phyloP scores from a whole-genome alignment of 23 tunicate species.

The Oikopleura vanhoeffeni region DNA sequence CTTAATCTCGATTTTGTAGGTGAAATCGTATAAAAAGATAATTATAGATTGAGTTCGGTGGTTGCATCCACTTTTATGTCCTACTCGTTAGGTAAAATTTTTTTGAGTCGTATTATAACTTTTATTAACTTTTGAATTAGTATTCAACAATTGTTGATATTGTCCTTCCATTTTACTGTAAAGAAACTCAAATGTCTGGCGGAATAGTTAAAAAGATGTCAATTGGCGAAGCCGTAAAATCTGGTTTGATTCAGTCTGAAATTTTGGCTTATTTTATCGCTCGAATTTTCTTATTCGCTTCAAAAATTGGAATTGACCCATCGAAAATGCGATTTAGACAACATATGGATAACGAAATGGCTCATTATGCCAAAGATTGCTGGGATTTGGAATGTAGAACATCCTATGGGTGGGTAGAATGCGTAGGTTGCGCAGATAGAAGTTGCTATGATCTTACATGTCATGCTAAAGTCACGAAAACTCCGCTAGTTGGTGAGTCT shows the following conservation, averaged over 20 bases:
- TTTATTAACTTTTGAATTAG: too few relatives aligned
- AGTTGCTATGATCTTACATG: slow-evolving; percentile 73
- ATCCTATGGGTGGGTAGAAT: slow-evolving; percentile 90
- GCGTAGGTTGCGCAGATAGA: slow-evolving; percentile 96
- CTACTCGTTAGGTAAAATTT: too few relatives aligned
- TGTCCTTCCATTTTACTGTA: slow-evolving; percentile 36
- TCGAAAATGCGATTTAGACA: slow-evolving; percentile 57
- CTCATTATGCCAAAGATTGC: slow-evolving; percentile 93
- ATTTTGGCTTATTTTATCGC: slow-evolving; percentile 84
- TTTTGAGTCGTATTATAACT: too few relatives aligned
- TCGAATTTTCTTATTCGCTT: slow-evolving; percentile 50
- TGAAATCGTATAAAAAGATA: too few relatives aligned
- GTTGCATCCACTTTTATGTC: too few relatives aligned
- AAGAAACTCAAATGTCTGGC: slow-evolving; percentile 48
- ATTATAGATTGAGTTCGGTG: too few relatives aligned
- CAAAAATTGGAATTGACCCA: slow-evolving; percentile 65
- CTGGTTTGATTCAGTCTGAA: slow-evolving; percentile 33
- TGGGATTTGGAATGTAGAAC: slow-evolving; percentile 98
- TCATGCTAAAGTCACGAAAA: slow-evolving; percentile 70
- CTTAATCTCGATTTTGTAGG: too few relatives aligned
- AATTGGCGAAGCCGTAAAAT: slow-evolving; percentile 42
- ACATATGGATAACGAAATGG: slow-evolving; percentile 98
- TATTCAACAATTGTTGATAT: slow-evolving; percentile 36
- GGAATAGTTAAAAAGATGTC: slow-evolving; percentile 30
- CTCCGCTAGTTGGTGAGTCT: slow-evolving; percentile 42